Evolutionary conservation across 2,113 vertebrate genomes (phyloP).

Genomic region (Antigone vipio): DNA sequence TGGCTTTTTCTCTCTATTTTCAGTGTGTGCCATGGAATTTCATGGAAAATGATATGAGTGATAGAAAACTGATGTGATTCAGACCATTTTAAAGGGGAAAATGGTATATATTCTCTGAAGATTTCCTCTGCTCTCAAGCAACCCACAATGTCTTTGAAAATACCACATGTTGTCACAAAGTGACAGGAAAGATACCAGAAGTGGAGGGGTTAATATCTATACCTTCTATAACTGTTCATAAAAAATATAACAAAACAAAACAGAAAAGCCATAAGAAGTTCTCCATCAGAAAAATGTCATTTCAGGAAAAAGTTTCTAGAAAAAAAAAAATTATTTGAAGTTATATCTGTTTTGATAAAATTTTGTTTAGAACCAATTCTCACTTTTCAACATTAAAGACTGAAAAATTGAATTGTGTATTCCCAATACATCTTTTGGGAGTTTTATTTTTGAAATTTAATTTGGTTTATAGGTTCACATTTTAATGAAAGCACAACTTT

Average conservation of each 20-base stretch:
- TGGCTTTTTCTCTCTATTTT: neutral
- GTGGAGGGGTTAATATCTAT: neutral
- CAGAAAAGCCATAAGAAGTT: neutral
- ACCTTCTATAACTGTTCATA: neutral
- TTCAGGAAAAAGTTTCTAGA: neutral
- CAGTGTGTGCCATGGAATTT: neutral
- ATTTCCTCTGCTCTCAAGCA: neutral
- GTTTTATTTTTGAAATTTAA: fast-evolving
- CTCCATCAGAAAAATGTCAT: neutral
- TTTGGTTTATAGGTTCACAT: fast-evolving
- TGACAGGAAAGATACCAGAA: neutral
- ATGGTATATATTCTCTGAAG: neutral
- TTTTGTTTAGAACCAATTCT: neutral
- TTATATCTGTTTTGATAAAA: neutral
- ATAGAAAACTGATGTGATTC: neutral
- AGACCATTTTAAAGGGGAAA: neutral
- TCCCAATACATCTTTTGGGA: fast-evolving
- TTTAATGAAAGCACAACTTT: neutral
- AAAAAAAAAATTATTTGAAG: too few relatives aligned
- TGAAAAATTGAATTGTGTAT: neutral
- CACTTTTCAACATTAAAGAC: neutral
- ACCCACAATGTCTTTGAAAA: neutral
- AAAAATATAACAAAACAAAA: neutral
- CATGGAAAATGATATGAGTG: neutral
- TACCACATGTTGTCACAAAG: neutral